Evolutionary conservation across 2,888 invertebrate species (phyloP).

Genomic region (Lithophane socia): DNA sequence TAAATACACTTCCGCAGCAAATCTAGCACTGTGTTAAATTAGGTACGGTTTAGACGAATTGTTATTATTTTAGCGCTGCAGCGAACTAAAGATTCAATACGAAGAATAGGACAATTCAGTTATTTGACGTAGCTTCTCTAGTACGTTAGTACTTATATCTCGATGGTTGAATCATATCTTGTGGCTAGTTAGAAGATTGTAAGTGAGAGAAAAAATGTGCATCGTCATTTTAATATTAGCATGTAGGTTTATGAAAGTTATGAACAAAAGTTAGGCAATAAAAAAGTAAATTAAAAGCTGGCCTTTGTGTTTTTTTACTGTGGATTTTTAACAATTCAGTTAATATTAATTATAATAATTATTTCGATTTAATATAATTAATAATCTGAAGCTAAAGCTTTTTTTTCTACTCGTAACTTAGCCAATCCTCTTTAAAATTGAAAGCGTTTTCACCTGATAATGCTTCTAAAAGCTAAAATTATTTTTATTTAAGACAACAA

Average conservation of each 20-base stretch:
- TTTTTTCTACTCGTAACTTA: background rate
- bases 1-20: too few species aligned
- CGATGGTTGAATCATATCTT: conserved; percentile 24
- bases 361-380: conserved; percentile 1
- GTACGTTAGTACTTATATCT: too few species aligned
- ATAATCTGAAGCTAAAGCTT: background rate
- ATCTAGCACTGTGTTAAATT: too few species aligned
- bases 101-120: too few species aligned
- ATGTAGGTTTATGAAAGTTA: conserved; percentile 34
- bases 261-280: background rate
- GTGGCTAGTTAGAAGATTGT: conserved; percentile 21
- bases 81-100: too few species aligned
- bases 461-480: background rate
- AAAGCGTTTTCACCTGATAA: background rate
- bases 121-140: too few species aligned
- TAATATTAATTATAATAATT: background rate
- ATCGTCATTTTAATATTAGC: conserved; percentile 35
- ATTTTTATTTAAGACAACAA: background rate
- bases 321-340: background rate
- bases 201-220: conserved; percentile 32
- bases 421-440: background rate
- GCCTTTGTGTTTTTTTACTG: too few species aligned
- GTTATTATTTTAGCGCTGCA: too few species aligned
- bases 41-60: too few species aligned
- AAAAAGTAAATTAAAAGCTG: background rate